phyloP scores from a whole-genome alignment of 2,888 invertebrate genomes.

The Oligia latruncula region DNA sequence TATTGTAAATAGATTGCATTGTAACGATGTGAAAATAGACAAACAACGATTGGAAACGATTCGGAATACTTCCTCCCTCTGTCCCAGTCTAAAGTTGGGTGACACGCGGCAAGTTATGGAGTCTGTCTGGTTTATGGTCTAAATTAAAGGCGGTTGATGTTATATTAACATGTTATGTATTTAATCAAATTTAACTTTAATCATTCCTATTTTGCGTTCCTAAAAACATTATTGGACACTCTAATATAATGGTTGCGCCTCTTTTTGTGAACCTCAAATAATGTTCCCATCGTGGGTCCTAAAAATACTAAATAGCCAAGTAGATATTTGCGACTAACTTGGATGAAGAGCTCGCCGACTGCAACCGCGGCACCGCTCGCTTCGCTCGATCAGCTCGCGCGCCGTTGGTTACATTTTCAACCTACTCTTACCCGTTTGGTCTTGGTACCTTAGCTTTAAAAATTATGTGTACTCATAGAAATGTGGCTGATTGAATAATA shows the following conservation, averaged over 20 bases:
- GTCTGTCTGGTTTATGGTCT: conserved; percentile 56
- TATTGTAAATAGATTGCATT: conserved; percentile 36
- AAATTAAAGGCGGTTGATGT: conserved; percentile 59
- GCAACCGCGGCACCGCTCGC: neutral
- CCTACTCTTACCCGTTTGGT: neutral
- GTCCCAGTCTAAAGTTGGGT: conserved; percentile 72
- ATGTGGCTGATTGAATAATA: neutral
- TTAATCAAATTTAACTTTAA: neutral
- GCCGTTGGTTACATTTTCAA: neutral
- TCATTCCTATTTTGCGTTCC: neutral
- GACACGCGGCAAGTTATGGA: conserved; percentile 69
- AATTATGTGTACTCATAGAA: neutral
- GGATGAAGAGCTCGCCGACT: too few relatives aligned
- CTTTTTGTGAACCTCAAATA: neutral
- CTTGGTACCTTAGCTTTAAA: neutral
- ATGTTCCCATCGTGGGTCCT: too few relatives aligned
- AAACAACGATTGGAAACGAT: conserved; percentile 46
- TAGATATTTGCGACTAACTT: neutral
- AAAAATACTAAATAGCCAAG: neutral
- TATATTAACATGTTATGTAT: neutral
- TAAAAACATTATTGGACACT: neutral
- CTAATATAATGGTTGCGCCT: neutral
- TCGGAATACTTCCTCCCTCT: conserved; percentile 60
- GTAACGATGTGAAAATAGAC: conserved; percentile 53
- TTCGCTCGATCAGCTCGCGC: neutral